Percentiles rank a stretch among this genome's conserved stretches.
These are phyloP conservation scores for Spongilla lacustris DNA, from an alignment of 37 sponge, comb jelly and placozoan genomes.

Conservation along the genomic window DNA sequence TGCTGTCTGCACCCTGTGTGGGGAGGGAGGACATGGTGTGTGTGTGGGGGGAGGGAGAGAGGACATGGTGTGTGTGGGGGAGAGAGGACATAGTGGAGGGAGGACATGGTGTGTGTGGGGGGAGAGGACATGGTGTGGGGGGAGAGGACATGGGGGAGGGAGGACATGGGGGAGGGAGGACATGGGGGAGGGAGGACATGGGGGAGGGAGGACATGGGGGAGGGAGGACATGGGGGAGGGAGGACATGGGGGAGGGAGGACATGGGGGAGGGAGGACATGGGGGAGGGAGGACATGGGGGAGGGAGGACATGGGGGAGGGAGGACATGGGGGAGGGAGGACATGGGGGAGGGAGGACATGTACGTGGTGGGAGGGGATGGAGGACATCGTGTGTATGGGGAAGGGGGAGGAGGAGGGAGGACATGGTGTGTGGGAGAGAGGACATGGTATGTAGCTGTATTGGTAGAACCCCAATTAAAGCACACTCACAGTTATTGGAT, in stretches of 20 bases:
- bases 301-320: background rate
- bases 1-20: conserved; percentile 33
- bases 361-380: background rate
- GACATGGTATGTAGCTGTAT: background rate
- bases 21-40: background rate
- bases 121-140: background rate
- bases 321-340: background rate
- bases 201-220: background rate
- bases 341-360: too few relatives aligned
- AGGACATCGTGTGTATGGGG: background rate
- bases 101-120: background rate
- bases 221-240: background rate
- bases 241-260: background rate
- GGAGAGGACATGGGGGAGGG: too few relatives aligned
- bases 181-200: too few relatives aligned
- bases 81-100: too few relatives aligned
- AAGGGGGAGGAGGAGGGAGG: background rate
- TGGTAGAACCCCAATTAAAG: background rate
- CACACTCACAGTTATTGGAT: conserved; percentile 72
- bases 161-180: background rate
- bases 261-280: background rate
- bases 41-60: background rate
- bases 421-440: background rate
- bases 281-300: background rate
- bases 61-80: background rate